Evolutionary conservation across 1,140 invertebrate genomes (phyloP).

Genomic region (Orius insidiosus): DNA sequence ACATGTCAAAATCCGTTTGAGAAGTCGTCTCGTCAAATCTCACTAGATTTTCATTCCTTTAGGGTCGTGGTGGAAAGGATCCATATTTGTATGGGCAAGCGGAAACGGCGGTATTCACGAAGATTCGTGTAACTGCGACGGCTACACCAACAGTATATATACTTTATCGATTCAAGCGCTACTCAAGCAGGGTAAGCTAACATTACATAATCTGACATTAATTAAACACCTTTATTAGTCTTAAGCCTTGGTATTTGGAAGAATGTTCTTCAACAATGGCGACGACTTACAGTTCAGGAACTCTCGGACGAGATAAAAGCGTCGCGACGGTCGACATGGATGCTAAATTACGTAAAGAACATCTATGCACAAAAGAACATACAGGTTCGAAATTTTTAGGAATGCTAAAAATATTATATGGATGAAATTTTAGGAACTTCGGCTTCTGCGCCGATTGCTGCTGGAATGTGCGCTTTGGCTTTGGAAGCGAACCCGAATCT

Average conservation of each 20-base stretch:
- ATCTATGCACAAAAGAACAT: constrained; percentile 75
- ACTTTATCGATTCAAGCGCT: constrained; percentile 93
- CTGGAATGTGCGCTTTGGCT: constrained; percentile 84
- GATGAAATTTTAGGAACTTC: too few species aligned
- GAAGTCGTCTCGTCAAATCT: too few species aligned
- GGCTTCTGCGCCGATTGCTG: constrained; percentile 86
- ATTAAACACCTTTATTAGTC: constrained; percentile 29
- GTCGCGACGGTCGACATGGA: constrained; percentile 95
- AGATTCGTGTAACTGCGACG: constrained; percentile 98
- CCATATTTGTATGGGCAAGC: constrained; percentile 98
- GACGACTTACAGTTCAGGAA: constrained; percentile 90
- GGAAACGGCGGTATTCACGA: constrained; percentile 92
- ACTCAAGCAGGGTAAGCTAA: constrained; percentile 79
- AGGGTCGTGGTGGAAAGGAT: constrained; percentile 86
- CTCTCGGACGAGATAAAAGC: constrained; percentile 82
- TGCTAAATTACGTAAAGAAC: constrained; percentile 59
- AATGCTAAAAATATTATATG: too few species aligned
- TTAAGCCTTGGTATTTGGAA: constrained; percentile 95
- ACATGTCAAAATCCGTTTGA: too few species aligned
- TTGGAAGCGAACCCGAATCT: constrained; percentile 84
- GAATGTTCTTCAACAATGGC: constrained; percentile 93
- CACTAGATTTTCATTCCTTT: too few species aligned
- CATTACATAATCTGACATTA: constrained; percentile 3
- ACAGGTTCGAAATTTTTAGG: too few species aligned
- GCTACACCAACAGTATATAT: constrained; percentile 97